Evolutionary conservation across 35 echinoderm and acorn worm genomes (phyloP), one percentile per base, ranked within the genome.

Genomic region (Antedon bifida): DNA sequence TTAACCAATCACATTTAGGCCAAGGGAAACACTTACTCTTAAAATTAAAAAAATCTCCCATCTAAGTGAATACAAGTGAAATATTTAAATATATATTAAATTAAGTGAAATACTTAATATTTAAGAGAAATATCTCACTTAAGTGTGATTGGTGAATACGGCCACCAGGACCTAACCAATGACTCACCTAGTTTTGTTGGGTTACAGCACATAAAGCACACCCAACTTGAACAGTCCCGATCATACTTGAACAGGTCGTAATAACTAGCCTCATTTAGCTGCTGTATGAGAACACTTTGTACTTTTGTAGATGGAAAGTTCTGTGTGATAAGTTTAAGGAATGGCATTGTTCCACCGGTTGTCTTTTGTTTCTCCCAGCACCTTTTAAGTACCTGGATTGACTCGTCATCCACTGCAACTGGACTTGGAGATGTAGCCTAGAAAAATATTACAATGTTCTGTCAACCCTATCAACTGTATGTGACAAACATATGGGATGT

Each of bases 281-380:
- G 87, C 44, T 89, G 80, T 1, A 92, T 83, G 32, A 97, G 44
- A 45, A 81, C 79, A 75, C 90, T 88, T 35, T 97, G 94, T 9
- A 96, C 93, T 84, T 96, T 96, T 19, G 76, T 46, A 30, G 87
- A 82, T 12, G 93, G 93, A 83, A 96, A 96, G 51, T 91, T 91
- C 74, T 92, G 93, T 17, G 90, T 96, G 78, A 96, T 96, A 78
- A 96, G 90, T 90, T 91, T 96, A 30, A 91, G 87, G 85, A 96
- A 96, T 34, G 93, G 89, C 85, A 96, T 96, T 28, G 87, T 89
- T 28, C 93, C 93, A 38, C 89, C 93, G 0, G 77, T 84, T 33
- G 85, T 88, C 90, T 96, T 96, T 75, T 96, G 90, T 34, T 87
- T 81, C 75, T 96, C 93, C 93, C 89, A 92, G 85, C 85, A 92